Conservation (phyloP, 2,797 vertebrate genomes). For the Enteromius thamalakanensis region DNA sequence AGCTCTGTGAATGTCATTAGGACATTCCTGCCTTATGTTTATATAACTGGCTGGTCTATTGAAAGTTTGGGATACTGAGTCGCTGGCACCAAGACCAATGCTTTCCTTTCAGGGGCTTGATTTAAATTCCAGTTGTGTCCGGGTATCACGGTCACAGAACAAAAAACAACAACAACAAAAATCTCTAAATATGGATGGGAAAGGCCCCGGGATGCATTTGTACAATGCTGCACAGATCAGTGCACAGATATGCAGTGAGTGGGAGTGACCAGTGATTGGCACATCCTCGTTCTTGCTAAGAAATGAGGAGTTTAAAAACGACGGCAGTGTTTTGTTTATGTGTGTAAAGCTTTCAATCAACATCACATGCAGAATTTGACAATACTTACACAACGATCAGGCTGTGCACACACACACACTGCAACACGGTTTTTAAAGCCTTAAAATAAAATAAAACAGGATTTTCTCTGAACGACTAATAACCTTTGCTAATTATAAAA, state of each 20-base stretch:
- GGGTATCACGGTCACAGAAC: slow-evolving; percentile 34
- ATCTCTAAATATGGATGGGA: slow-evolving; percentile 58
- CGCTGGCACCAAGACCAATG: slow-evolving; percentile 33
- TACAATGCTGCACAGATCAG: slow-evolving; percentile 46
- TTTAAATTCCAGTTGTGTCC: slow-evolving; percentile 60
- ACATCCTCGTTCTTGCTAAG: slow-evolving; percentile 47
- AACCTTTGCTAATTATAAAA: not conserved
- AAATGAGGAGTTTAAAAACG: not conserved
- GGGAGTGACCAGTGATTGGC: slow-evolving; percentile 47
- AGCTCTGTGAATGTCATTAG: slow-evolving; percentile 34
- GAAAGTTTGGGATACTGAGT: slow-evolving; percentile 27
- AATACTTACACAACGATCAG: not conserved
- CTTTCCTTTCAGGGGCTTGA: slow-evolving; percentile 48
- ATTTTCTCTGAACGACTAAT: not conserved
- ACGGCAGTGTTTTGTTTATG: not conserved
- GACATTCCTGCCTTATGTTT: slow-evolving; percentile 39
- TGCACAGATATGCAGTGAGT: slow-evolving; percentile 46
- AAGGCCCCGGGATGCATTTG: slow-evolving; percentile 50
- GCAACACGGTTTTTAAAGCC: not conserved
- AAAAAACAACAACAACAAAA: slow-evolving; percentile 47
- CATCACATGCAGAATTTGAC: not conserved
- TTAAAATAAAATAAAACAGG: not conserved
- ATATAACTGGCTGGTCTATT: slow-evolving; percentile 41
- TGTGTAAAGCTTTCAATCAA: not conserved
- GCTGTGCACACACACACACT: not conserved